Evolutionary conservation across 2,113 vertebrate species (phyloP).

Genomic region (Etia nguti): DNA sequence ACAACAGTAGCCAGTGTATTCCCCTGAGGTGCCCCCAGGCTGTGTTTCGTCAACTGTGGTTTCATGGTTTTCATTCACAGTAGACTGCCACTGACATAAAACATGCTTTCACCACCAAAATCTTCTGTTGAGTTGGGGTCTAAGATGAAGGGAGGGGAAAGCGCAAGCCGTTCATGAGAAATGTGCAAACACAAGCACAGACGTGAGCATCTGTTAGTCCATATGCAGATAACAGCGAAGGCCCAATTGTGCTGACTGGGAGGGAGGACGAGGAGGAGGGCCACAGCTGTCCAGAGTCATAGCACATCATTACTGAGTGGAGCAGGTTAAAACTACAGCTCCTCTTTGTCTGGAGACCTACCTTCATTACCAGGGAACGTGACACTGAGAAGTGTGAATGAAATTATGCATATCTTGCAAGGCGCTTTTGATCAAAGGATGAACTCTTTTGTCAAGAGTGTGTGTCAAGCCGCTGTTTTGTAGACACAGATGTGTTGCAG

Average conservation of each 20-base stretch:
- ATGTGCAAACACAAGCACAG: conserved; percentile 42
- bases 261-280: background rate
- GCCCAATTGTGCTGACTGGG: conserved; percentile 46
- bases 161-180: background rate
- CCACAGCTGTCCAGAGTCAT: conserved; percentile 57
- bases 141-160: background rate
- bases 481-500: background rate
- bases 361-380: background rate
- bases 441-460: conserved; percentile 1
- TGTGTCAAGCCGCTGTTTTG: background rate
- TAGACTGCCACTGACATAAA: background rate
- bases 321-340: conserved; percentile 28
- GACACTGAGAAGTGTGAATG: background rate
- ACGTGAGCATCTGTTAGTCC: conserved; percentile 51
- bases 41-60: conserved; percentile 2
- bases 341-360: conserved; percentile 9
- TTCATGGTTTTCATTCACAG: conserved; percentile 9
- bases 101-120: background rate
- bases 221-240: conserved; percentile 53
- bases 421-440: conserved; percentile 1
- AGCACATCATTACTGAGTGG: conserved; percentile 26
- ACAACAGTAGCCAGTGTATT: conserved; percentile 19
- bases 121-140: background rate
- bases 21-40: conserved; percentile 19
- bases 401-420: background rate